Conservation (phyloP, 1,140 invertebrate genomes). For the Cataglyphis hispanica region DNA sequence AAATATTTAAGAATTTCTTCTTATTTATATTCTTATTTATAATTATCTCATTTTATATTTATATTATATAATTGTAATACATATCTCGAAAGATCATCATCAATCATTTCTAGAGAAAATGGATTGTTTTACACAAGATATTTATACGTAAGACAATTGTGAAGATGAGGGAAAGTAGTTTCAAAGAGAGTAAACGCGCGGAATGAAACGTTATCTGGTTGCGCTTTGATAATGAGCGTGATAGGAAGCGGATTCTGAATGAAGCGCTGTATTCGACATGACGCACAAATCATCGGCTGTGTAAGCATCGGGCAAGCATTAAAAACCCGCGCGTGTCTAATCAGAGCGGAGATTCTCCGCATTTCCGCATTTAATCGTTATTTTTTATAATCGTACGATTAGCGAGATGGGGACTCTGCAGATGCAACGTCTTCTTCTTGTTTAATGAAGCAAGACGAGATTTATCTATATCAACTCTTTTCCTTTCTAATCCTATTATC, state of each 20-base stretch:
- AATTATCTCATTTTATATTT: background rate
- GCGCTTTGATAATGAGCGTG: slow-evolving; percentile 32
- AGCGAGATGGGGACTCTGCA: slow-evolving; percentile 9
- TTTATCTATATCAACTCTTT: background rate
- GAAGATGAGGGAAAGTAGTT: slow-evolving; percentile 30
- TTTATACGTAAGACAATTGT: background rate
- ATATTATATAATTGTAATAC: background rate
- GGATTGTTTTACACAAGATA: slow-evolving; percentile 8
- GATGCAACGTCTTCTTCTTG: background rate
- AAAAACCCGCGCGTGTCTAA: slow-evolving; percentile 40
- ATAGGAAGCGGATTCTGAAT: slow-evolving; percentile 59
- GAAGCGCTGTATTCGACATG: slow-evolving; percentile 62
- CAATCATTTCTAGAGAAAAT: background rate
- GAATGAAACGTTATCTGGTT: slow-evolving; percentile 35
- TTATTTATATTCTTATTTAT: background rate
- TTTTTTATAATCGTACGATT: background rate
- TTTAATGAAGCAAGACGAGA: background rate
- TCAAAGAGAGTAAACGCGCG: slow-evolving; percentile 23
- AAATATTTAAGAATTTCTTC: background rate
- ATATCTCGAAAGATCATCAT: slow-evolving; percentile 9
- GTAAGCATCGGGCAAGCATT: background rate
- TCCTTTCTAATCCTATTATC: background rate
- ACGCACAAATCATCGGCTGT: slow-evolving; percentile 33
- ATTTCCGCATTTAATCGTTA: slow-evolving; percentile 44
- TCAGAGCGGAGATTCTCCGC: slow-evolving; percentile 13